phyloP scores from a whole-genome alignment of 2,797 vertebrate genomes.

The Gallinago solitaria region DNA sequence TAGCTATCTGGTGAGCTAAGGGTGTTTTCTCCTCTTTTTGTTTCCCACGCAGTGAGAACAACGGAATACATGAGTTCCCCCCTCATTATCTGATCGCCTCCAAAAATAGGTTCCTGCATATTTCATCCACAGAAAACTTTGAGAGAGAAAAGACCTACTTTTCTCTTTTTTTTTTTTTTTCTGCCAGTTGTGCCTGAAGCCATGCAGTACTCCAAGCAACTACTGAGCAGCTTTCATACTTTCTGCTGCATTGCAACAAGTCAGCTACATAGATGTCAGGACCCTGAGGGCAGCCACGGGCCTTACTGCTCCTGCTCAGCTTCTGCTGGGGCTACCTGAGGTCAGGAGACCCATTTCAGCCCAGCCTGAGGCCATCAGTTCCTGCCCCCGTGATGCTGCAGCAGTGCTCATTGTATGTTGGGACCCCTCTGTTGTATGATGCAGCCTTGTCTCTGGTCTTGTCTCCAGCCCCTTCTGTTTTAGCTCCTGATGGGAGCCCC shows the following conservation, averaged over 20 bases:
- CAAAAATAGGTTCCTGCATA: slow-evolving; percentile 12
- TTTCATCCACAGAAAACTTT: slow-evolving; percentile 18
- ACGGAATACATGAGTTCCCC: neutral
- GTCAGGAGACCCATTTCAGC: neutral
- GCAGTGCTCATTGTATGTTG: neutral
- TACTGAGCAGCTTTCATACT: neutral
- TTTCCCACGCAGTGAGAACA: neutral
- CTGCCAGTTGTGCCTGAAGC: slow-evolving; percentile 10
- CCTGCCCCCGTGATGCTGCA: neutral
- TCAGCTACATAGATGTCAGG: neutral
- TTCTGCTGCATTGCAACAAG: neutral
- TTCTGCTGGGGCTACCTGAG: neutral
- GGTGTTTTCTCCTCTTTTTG: neutral
- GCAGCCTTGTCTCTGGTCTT: neutral
- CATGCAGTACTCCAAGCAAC: neutral
- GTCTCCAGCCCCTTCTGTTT: neutral
- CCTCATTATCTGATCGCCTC: neutral
- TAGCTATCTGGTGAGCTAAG: neutral
- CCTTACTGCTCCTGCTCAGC: neutral
- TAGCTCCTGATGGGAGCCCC: neutral
- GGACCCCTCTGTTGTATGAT: rapidly evolving
- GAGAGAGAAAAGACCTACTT: slow-evolving; percentile 20
- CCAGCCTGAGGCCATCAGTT: neutral
- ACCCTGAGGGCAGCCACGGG: neutral
- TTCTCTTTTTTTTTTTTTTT: neutral